These are phyloP conservation scores for Lagria hirta DNA, from an alignment of 2,888 invertebrate genomes.

Conservation along the genomic window DNA sequence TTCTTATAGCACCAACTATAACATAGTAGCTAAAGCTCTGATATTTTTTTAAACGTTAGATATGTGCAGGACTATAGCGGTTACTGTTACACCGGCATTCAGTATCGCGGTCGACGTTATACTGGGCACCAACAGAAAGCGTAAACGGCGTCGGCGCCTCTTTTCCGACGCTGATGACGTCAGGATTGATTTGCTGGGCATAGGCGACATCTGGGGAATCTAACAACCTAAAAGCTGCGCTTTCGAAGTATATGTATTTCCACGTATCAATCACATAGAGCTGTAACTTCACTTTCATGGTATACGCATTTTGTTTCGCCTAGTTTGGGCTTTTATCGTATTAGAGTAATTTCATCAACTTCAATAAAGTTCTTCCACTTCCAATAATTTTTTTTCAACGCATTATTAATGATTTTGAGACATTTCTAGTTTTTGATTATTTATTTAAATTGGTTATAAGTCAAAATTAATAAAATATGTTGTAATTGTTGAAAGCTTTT, in stretches of 20 bases:
- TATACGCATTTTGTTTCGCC: conserved; percentile 12
- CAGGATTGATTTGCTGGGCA: conserved; percentile 32
- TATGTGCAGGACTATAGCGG: conserved; percentile 32
- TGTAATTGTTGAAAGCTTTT: no score
- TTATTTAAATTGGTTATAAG: no score
- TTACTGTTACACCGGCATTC: conserved; percentile 43
- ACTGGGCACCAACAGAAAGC: conserved; percentile 49
- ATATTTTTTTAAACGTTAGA: conserved; percentile 24
- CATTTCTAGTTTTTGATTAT: no score
- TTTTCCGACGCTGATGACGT: conserved; percentile 50
- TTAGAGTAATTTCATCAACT: conserved; percentile 19
- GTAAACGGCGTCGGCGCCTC: conserved; percentile 46
- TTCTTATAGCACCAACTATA: conserved; percentile 40
- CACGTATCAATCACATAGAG: conserved; percentile 18
- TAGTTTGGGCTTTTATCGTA: conserved; percentile 17
- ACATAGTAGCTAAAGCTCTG: conserved; percentile 38
- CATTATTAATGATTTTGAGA: no score
- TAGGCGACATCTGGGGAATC: conserved; percentile 19
- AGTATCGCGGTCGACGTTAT: conserved; percentile 40
- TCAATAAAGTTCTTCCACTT: no score
- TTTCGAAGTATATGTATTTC: conserved; percentile 9
- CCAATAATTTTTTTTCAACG: conserved; percentile 18
- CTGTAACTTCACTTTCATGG: conserved; percentile 14
- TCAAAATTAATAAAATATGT: no score
- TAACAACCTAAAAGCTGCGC: conserved; percentile 4